A percentile compares a stretch with the other conserved stretches of the same genome.
Conservation (phyloP, 2,888 invertebrate species). For the Scaptomyza flava region DNA sequence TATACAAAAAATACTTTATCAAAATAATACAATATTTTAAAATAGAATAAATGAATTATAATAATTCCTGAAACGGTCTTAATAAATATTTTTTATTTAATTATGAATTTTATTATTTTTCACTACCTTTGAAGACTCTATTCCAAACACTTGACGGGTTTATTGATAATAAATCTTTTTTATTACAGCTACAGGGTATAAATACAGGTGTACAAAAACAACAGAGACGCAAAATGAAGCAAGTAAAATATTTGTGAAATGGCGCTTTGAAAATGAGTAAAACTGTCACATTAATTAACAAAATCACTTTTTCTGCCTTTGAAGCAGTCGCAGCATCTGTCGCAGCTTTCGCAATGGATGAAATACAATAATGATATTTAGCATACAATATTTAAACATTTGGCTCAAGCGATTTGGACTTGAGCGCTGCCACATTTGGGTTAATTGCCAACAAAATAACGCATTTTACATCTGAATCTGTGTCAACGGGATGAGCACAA, state of each 20-base stretch:
- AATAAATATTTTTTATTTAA: too few species aligned
- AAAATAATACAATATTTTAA: too few species aligned
- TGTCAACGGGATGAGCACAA: conserved; percentile 62
- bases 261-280: conserved; percentile 22
- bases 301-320: conserved; percentile 30
- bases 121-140: too few species aligned
- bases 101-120: too few species aligned
- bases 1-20: too few species aligned
- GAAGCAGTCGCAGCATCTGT: conserved; percentile 6
- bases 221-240: background rate
- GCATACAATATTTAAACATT: conserved; percentile 29
- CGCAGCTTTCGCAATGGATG: conserved; percentile 18
- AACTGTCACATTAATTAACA: conserved; percentile 34
- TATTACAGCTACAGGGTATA: background rate
- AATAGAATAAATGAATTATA: too few species aligned
- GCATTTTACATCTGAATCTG: conserved; percentile 60
- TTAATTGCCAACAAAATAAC: conserved; percentile 58
- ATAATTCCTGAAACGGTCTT: too few species aligned
- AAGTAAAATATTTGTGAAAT: conserved; percentile 31
- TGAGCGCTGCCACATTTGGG: conserved; percentile 48
- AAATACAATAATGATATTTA: conserved; percentile 19
- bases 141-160: too few species aligned
- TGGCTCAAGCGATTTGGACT: conserved; percentile 26
- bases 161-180: background rate
- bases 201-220: background rate